Percentiles rank a stretch among this genome's conserved stretches.
These are phyloP conservation scores for Hirtodrosophila duncani DNA, from an alignment of 2,888 invertebrate species.

Conservation along the genomic window DNA sequence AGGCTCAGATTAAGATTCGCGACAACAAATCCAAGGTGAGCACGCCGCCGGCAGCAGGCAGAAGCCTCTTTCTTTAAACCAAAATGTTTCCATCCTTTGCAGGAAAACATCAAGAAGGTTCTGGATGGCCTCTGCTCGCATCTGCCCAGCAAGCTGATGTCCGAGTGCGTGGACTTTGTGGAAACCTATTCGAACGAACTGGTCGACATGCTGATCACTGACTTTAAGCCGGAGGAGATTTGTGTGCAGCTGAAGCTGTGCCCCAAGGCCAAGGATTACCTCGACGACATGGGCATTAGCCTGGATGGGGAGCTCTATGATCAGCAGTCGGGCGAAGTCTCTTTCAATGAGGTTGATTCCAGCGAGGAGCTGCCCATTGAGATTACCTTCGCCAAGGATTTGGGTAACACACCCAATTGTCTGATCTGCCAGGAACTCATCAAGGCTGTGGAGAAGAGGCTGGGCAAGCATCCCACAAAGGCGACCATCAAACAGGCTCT, in stretches of 20 bases:
- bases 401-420: constrained; percentile 65
- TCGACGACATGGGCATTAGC: constrained; percentile 64
- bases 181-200: constrained; percentile 87
- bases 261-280: constrained; percentile 79
- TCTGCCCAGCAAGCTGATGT: constrained; percentile 82
- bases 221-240: constrained; percentile 86
- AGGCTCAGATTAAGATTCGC: constrained; percentile 86
- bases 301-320: constrained; percentile 34
- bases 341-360: constrained; percentile 56
- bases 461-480: constrained; percentile 71
- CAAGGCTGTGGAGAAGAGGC: constrained; percentile 69
- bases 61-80: neutral
- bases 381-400: constrained; percentile 55
- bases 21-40: constrained; percentile 87
- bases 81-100: constrained; percentile 41
- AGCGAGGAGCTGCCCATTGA: constrained; percentile 70
- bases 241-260: constrained; percentile 89
- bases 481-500: constrained; percentile 73
- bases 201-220: constrained; percentile 87
- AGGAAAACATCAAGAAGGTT: constrained; percentile 85
- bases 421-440: constrained; percentile 74
- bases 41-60: too few species aligned
- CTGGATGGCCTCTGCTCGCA: constrained; percentile 85
- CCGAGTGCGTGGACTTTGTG: constrained; percentile 87
- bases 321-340: too few species aligned